These are phyloP conservation scores for Cheilosia soror DNA, from an alignment of 2,888 invertebrate species.

Conservation along the genomic window DNA sequence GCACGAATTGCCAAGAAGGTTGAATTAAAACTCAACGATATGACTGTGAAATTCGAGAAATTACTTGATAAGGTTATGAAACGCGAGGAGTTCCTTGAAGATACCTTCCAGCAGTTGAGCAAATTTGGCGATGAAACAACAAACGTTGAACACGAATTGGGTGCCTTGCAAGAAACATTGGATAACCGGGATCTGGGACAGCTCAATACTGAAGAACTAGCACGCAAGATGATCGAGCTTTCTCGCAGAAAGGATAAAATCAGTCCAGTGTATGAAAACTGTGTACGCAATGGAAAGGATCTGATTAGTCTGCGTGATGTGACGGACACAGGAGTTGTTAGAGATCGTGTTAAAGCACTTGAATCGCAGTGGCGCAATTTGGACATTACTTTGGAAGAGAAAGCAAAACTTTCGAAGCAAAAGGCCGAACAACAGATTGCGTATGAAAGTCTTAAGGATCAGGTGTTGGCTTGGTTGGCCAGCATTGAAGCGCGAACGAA, in stretches of 20 bases:
- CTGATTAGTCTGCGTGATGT: constrained; percentile 93
- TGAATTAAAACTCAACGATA: constrained; percentile 94
- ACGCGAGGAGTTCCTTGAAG: constrained; percentile 92
- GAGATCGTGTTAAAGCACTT: constrained; percentile 93
- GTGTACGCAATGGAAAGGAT: constrained; percentile 91
- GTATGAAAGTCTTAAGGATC: constrained; percentile 92
- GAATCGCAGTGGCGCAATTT: constrained; percentile 96
- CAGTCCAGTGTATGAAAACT: constrained; percentile 89
- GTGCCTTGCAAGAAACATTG: constrained; percentile 89
- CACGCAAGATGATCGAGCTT: constrained; percentile 85
- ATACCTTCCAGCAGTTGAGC: constrained; percentile 88
- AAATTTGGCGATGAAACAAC: constrained; percentile 88
- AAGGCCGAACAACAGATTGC: constrained; percentile 93
- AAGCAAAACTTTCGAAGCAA: constrained; percentile 91
- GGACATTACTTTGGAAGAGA: constrained; percentile 92
- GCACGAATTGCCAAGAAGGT: constrained; percentile 94
- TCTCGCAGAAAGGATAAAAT: constrained; percentile 85
- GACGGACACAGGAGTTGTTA: constrained; percentile 92
- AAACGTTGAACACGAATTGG: constrained; percentile 89
- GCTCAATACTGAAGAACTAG: constrained; percentile 87
- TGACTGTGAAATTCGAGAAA: constrained; percentile 93
- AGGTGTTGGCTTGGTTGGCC: constrained; percentile 92
- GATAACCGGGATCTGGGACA: constrained; percentile 90
- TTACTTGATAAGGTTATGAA: constrained; percentile 91
- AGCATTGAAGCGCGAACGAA: constrained; percentile 91